Evolutionary conservation across 1,140 invertebrate genomes (phyloP), one percentile per base, ranked within the genome.

Genomic region (Cotesia chilonis): DNA sequence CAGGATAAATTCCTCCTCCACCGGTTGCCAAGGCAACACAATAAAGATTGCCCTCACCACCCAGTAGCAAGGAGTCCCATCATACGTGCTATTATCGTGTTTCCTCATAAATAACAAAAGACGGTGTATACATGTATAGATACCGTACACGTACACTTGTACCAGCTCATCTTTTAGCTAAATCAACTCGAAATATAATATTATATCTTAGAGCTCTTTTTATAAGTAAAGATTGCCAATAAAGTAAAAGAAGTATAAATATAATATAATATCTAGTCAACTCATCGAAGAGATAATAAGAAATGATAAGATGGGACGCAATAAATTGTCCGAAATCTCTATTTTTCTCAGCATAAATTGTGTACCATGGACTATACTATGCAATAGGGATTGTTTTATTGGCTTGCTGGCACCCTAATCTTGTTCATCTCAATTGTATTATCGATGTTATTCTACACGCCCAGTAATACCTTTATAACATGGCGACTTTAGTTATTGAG

Each of bases 31-130:
- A 83, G 79, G 75, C 76, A 74, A 83, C 82, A 55, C 70, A 57
- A 57, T 57, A 37, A 54, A 71, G 63, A 71, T 71, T 65, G 63
- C 63, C 68, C 47, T 60, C 36, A 63, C 47, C 3, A n/a, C 3
- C n/a, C 2, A 38, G 71, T 74, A 52, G 75, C 72, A 75, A 47
- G 67, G 60, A 55, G 67, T 77, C 83, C 84, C 83, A 87, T 86
- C 85, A 86, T 87, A 76, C 84, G 78, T 70, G 78, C 82, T 76
- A 87, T 86, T 85, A 87, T 87, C 81, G 73, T 80, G 79, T 79
- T 81, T 82, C 78, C 79, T 79, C 75, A 82, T 85, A 86, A 86
- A 85, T 84, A 86, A 83, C 75, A 76, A 79, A 54, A 38, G 54
- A 6, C 7, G 35, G 7, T 37, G 3, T 14, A 14, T 3, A 28